phyloP scores from a whole-genome alignment of 2,888 invertebrate species.

The Odontocerum albicorne region DNA sequence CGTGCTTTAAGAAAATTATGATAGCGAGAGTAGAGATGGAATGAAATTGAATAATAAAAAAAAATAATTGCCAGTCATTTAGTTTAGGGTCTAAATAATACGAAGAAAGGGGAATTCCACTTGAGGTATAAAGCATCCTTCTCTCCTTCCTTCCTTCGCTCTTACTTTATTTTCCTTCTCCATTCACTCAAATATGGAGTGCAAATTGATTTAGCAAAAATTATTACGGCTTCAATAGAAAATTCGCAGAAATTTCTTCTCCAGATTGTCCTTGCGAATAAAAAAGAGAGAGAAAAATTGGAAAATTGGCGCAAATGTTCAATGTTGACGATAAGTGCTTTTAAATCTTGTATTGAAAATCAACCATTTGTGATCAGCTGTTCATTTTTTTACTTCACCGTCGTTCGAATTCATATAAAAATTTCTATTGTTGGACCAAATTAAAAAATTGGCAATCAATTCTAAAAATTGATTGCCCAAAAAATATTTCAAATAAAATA shows the following conservation, averaged over 20 bases:
- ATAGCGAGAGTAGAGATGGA: not conserved
- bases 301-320: too few relatives aligned
- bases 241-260: constrained; percentile 2
- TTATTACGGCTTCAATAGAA: constrained; percentile 27
- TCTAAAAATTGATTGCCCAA: too few relatives aligned
- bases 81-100: constrained; percentile 4
- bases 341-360: too few relatives aligned
- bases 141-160: constrained; percentile 1
- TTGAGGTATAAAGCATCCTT: constrained; percentile 4
- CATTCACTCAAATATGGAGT: constrained; percentile 40
- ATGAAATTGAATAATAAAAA: constrained; percentile 32
- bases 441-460: too few relatives aligned
- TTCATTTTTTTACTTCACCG: too few relatives aligned
- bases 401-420: too few relatives aligned
- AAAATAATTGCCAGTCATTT: constrained; percentile 29
- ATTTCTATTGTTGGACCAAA: too few relatives aligned
- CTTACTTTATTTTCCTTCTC: constrained; percentile 34
- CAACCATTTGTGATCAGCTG: too few relatives aligned
- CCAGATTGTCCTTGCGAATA: too few relatives aligned
- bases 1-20: not conserved
- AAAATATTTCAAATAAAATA: too few relatives aligned
- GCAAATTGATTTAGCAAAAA: constrained; percentile 36
- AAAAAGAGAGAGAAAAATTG: too few relatives aligned
- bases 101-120: not conserved
- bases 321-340: too few relatives aligned